Evolutionary conservation across 2,113 vertebrate species (phyloP), one percentile per base, ranked within the genome.

Genomic region (Grantiella picta): DNA sequence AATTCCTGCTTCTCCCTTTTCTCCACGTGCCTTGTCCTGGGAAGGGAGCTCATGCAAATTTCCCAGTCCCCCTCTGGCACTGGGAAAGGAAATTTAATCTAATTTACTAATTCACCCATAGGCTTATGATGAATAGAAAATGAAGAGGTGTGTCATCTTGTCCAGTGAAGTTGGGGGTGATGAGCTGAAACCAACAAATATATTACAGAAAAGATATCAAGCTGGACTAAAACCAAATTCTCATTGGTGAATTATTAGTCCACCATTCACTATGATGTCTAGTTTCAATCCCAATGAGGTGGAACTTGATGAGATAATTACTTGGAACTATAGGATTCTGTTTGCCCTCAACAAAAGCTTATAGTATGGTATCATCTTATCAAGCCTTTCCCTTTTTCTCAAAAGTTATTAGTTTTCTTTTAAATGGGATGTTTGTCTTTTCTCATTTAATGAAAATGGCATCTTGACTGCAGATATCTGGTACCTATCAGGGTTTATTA

Each of bases 301-400:
- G 92, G 96, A 97, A 98, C 97, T 82, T 96, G 96, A 96, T 96
- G 96, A 97, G 95, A 92, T 97, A 97, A 97, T 97, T 97, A 94
- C 94, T 97, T 96, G 95, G 95, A 96, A 96, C 94, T 96, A 90
- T 93, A 97, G 93, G 92, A 96, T 97, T 98, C 96, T 97, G 90
- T 97, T 96, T 97, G 92, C 92, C 94, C 96, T 95, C 95, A 97
- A 97, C 95, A 97, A 96, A 97, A 97, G 96, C 94, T 96, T 88
- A 52, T 79, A 71, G 47, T 77, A 23, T 90, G 80, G 87, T 95
- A 97, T 96, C 73, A 85, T 66, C 82, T 92, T 94, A 96, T 96
- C 93, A 93, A 84, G 66, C 94, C 66, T 82, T 87, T 96, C 89
- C 88, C 82, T 59, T 95, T 97, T 96, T 94, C 91, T 94, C 79